Evolutionary conservation across 2,797 vertebrate species (phyloP).

Genomic region (Coranthus polyacanthus): DNA sequence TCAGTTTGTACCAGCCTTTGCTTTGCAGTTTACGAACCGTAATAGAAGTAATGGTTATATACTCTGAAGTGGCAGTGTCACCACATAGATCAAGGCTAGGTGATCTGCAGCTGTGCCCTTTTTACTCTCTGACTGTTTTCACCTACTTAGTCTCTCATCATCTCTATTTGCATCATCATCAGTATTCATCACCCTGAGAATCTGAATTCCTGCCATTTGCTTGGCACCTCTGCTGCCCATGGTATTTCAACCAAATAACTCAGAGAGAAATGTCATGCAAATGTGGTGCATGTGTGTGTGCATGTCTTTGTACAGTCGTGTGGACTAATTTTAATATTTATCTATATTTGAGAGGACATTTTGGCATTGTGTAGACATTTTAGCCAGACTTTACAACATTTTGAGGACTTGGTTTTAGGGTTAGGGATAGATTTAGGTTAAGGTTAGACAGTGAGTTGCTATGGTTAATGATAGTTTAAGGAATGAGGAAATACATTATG

Average conservation of each 20-base stretch:
- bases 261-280: slow-evolving; percentile 40
- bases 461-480: too few species aligned
- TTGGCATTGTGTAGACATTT: too few species aligned
- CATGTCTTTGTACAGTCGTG: not conserved
- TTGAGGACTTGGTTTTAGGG: too few species aligned
- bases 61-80: not conserved
- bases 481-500: not conserved
- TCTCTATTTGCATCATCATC: slow-evolving; percentile 59
- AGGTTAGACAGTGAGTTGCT: too few species aligned
- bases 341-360: too few species aligned
- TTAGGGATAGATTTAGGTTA: too few species aligned
- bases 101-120: slow-evolving; percentile 38
- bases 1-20: too few species aligned
- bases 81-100: slow-evolving; percentile 1
- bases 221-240: slow-evolving; percentile 46
- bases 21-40: not conserved
- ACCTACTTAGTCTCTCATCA: slow-evolving; percentile 38
- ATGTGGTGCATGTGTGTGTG: slow-evolving; percentile 11
- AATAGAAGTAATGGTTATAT: slow-evolving; percentile 12
- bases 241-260: slow-evolving; percentile 53
- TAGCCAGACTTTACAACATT: too few species aligned
- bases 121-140: slow-evolving; percentile 28
- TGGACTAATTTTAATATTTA: not conserved
- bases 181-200: slow-evolving; percentile 58
- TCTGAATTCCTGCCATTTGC: slow-evolving; percentile 53